A percentile compares a stretch with the other conserved stretches of the same genome.
These are phyloP conservation scores for Parapristionchus giblindavisi DNA, from an alignment of 2,888 invertebrate genomes.

Conservation along the genomic window DNA sequence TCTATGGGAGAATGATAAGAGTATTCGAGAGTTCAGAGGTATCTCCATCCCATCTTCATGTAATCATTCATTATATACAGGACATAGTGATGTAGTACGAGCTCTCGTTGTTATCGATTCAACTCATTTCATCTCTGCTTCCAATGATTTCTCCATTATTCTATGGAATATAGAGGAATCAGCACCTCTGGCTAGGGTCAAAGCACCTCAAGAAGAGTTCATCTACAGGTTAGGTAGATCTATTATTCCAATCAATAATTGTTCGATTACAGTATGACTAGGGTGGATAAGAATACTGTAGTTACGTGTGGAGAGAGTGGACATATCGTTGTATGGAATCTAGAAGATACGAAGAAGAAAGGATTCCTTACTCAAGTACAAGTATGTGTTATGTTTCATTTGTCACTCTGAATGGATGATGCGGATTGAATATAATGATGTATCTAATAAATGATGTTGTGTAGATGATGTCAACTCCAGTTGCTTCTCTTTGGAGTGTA, in stretches of 20 bases:
- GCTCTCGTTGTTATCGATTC: slow-evolving; percentile 79
- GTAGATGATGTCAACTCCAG: slow-evolving; percentile 78
- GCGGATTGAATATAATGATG: too few species aligned
- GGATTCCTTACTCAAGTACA: slow-evolving; percentile 8
- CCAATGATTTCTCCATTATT: slow-evolving; percentile 88
- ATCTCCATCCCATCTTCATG: slow-evolving; percentile 38
- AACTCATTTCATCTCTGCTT: slow-evolving; percentile 85
- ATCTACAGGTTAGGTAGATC: slow-evolving; percentile 55
- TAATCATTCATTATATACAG: slow-evolving; percentile 70
- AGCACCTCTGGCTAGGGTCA: slow-evolving; percentile 77
- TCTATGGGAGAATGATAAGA: slow-evolving; percentile 82
- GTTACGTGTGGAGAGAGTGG: slow-evolving; percentile 61
- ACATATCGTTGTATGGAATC: slow-evolving; percentile 56
- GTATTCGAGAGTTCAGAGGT: slow-evolving; percentile 79
- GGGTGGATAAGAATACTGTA: slow-evolving; percentile 44
- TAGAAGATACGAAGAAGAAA: slow-evolving; percentile 33
- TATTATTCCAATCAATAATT: neutral
- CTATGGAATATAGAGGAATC: slow-evolving; percentile 84
- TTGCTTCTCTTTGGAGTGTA: slow-evolving; percentile 89
- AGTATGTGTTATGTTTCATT: neutral
- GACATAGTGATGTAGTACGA: slow-evolving; percentile 92
- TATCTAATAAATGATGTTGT: too few species aligned
- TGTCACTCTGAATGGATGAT: too few species aligned
- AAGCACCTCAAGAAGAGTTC: slow-evolving; percentile 54
- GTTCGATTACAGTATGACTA: slow-evolving; percentile 45